Evolutionary conservation across 64 coral and sea anemone species (phyloP).

Genomic region (Catalaphyllia jardinei): DNA sequence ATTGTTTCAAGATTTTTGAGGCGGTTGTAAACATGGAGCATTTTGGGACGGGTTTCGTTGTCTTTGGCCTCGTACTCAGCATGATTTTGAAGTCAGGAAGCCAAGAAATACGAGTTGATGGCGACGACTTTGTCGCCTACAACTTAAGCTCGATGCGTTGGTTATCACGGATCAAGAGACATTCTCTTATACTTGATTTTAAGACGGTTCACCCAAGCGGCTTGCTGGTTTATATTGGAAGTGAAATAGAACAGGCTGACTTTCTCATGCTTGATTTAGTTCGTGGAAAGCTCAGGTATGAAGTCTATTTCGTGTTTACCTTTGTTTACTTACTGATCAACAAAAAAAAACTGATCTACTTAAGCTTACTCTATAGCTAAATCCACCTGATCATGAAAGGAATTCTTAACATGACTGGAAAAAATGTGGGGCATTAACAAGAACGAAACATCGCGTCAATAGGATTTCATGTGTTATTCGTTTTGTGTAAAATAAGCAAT

Average conservation of each 20-base stretch:
- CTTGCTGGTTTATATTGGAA: conserved; percentile 14
- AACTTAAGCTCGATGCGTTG: not conserved
- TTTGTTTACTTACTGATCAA: no score
- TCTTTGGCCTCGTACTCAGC: not conserved
- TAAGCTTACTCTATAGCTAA: no score
- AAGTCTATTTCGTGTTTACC: not conserved
- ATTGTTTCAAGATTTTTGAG: not conserved
- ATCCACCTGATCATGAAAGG: no score
- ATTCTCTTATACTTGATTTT: not conserved
- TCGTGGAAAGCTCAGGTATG: conserved; percentile 31
- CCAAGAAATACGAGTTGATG: not conserved
- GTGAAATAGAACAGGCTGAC: not conserved
- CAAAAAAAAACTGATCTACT: no score
- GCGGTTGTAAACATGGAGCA: not conserved
- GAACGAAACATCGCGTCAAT: no score
- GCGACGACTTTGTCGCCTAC: conserved; percentile 28
- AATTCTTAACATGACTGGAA: no score
- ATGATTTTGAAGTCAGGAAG: not conserved
- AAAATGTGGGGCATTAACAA: no score
- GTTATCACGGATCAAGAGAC: not conserved
- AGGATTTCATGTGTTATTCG: no score
- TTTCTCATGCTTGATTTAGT: conserved; percentile 14
- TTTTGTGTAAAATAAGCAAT: no score
- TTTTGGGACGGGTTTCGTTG: not conserved
- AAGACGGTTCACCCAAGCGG: conserved; percentile 8